These are phyloP conservation scores for Hirudinaria manillensis DNA, from an alignment of 2,888 invertebrate species.

Conservation along the genomic window DNA sequence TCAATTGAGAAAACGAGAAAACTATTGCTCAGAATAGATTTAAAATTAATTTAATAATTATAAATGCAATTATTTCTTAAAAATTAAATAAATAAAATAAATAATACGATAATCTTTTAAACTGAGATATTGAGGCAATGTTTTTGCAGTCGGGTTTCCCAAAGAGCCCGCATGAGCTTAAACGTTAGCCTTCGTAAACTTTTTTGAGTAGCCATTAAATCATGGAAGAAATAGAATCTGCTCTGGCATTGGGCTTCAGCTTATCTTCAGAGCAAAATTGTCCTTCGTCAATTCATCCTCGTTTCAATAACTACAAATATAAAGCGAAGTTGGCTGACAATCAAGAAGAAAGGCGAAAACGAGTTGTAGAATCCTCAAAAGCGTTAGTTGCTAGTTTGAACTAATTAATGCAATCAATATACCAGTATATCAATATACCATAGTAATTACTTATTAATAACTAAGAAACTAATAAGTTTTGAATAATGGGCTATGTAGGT, in stretches of 20 bases:
- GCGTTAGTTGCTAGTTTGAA: not conserved
- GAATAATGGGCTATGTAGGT: too few relatives aligned
- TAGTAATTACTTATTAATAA: too few relatives aligned
- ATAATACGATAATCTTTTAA: too few relatives aligned
- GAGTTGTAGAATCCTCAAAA: not conserved
- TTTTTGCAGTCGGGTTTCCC: too few relatives aligned
- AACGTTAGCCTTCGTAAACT: too few relatives aligned
- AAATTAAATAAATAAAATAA: too few relatives aligned
- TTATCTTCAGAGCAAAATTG: not conserved
- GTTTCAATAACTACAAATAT: constrained; percentile 4
- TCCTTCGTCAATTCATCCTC: not conserved
- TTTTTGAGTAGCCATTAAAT: not conserved
- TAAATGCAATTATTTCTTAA: too few relatives aligned
- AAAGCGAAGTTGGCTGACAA: not conserved
- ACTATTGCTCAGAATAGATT: not conserved
- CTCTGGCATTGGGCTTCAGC: not conserved
- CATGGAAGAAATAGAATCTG: constrained; percentile 6
- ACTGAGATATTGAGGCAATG: too few relatives aligned
- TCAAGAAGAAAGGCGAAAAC: not conserved
- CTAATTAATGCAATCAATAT: too few relatives aligned
- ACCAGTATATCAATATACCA: too few relatives aligned
- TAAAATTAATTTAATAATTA: not conserved
- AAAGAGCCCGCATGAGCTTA: too few relatives aligned
- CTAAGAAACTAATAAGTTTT: too few relatives aligned
- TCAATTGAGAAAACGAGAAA: not conserved